These are phyloP conservation scores for Leptestheria dahalacensis DNA, from an alignment of 1,140 invertebrate genomes.

Conservation along the genomic window DNA sequence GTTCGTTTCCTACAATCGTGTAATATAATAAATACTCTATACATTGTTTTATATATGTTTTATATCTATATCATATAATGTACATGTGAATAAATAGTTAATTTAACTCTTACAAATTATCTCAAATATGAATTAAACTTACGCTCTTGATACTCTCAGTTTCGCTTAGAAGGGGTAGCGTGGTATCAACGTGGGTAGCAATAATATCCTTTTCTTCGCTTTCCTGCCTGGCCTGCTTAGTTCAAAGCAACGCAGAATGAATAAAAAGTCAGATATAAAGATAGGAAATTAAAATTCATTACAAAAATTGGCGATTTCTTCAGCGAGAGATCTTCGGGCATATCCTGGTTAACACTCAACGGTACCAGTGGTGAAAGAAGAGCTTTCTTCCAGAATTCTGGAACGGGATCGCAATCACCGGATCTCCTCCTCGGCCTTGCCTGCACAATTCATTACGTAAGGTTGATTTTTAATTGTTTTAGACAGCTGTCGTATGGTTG, in stretches of 20 bases:
- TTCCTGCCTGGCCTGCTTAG: background rate
- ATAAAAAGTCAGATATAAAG: no score
- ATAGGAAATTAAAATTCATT: background rate
- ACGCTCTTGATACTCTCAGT: background rate
- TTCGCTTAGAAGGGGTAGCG: background rate
- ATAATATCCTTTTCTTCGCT: background rate
- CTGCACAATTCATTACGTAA: conserved; percentile 29
- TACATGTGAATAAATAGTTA: background rate
- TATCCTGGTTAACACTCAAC: conserved; percentile 18
- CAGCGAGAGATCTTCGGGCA: conserved; percentile 19
- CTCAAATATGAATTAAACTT: background rate
- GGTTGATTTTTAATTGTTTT: background rate
- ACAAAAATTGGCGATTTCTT: conserved; percentile 18
- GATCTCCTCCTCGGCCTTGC: conserved; percentile 62
- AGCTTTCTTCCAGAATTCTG: background rate
- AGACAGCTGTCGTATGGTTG: no score
- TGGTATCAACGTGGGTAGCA: background rate
- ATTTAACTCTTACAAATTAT: background rate
- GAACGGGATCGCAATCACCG: conserved; percentile 40
- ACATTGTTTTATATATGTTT: no score
- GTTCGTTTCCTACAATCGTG: background rate
- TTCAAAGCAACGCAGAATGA: no score
- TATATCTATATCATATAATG: no score
- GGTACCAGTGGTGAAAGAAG: background rate
- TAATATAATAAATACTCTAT: no score